Evolutionary conservation across 2,113 vertebrate species (phyloP).

Genomic region (Megaceryle maxima): DNA sequence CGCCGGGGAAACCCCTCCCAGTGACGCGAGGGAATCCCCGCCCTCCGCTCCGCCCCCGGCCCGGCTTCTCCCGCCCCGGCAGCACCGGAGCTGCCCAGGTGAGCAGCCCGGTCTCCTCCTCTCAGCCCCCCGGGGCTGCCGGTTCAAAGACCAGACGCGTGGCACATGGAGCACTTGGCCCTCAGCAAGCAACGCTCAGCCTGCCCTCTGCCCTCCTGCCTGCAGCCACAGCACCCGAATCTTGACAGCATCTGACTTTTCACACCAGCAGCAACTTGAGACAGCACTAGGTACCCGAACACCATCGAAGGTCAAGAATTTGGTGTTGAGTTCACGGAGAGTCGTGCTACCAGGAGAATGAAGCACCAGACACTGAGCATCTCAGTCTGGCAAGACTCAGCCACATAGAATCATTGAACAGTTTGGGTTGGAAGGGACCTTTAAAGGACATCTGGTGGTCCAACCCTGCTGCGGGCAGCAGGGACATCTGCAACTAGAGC

Average conservation of each 20-base stretch:
- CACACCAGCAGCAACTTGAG: not conserved
- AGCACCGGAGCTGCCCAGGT: too few species aligned
- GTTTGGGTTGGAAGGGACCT: not conserved
- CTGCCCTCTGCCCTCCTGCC: not conserved
- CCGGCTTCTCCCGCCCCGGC: too few species aligned
- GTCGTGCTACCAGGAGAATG: rapidly evolving
- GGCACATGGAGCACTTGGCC: not conserved
- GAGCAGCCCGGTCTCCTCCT: too few species aligned
- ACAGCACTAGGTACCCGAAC: rapidly evolving
- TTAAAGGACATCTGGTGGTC: not conserved
- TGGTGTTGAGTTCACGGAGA: not conserved
- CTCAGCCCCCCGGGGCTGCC: not conserved
- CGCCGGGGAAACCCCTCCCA: not conserved
- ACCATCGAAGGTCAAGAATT: rapidly evolving
- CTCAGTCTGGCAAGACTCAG: not conserved
- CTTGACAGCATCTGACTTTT: rapidly evolving
- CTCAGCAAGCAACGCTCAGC: too few species aligned
- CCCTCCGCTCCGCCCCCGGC: not conserved
- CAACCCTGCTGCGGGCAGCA: not conserved
- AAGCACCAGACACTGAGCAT: not conserved
- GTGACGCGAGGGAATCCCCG: not conserved
- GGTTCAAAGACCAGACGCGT: not conserved
- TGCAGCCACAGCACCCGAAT: not conserved
- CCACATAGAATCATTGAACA: not conserved
- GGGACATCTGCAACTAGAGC: not conserved